Conservation (phyloP, 2,113 vertebrate species). For the Lonchura striata region DNA sequence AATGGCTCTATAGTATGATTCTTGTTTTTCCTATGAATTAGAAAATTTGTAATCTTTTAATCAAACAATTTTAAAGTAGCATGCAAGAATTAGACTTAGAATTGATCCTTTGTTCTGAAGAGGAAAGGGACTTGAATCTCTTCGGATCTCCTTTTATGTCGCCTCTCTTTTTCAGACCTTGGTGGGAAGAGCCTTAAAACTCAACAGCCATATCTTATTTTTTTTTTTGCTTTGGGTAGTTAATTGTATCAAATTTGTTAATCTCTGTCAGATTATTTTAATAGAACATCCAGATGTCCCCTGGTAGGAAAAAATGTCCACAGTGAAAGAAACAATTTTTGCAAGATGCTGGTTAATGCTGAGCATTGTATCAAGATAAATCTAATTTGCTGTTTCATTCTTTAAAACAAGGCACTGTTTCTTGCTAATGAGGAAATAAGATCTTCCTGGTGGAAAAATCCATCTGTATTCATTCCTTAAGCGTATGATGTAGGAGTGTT, state of each 20-base stretch:
- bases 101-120: not conserved
- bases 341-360: not conserved
- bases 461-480: not conserved
- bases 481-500: not conserved
- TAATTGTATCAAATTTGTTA: not conserved
- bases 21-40: not conserved
- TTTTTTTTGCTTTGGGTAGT: not conserved
- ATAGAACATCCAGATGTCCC: not conserved
- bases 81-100: not conserved
- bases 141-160: not conserved
- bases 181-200: not conserved
- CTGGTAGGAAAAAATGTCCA: not conserved
- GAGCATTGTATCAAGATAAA: not conserved
- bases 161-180: not conserved
- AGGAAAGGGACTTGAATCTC: not conserved
- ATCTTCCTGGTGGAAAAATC: constrained; percentile 31
- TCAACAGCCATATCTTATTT: not conserved
- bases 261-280: not conserved
- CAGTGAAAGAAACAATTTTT: not conserved
- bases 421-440: constrained; percentile 32
- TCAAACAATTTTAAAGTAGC: not conserved
- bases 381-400: not conserved
- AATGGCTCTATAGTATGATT: not conserved
- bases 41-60: not conserved
- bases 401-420: not conserved